Percentiles rank a stretch among this genome's conserved stretches.
Evolutionary conservation across 1,140 invertebrate genomes (phyloP).

Genomic region (Chymomyza costata): DNA sequence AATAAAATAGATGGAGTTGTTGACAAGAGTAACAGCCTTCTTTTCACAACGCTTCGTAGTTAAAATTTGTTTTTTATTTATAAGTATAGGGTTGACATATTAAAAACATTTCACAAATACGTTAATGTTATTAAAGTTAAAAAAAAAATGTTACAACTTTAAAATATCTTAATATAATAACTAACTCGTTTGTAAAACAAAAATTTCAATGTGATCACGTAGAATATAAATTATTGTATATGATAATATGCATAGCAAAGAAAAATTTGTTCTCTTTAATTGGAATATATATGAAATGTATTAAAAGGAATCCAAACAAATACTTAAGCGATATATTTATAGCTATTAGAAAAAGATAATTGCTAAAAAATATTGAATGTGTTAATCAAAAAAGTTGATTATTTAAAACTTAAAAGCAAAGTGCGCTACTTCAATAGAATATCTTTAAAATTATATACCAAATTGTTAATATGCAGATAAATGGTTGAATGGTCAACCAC

Average conservation of each 20-base stretch:
- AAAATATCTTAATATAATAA: constrained; percentile 44
- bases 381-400: too few species aligned
- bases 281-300: too few species aligned
- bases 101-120: constrained; percentile 34
- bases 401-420: too few species aligned
- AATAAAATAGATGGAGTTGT: not conserved
- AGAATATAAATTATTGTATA: constrained; percentile 56
- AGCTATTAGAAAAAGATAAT: too few species aligned
- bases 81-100: constrained; percentile 30
- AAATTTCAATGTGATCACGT: constrained; percentile 71
- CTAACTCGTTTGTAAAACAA: constrained; percentile 67
- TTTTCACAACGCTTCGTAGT: constrained; percentile 8
- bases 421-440: too few species aligned
- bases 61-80: constrained; percentile 19
- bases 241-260: constrained; percentile 56
- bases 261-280: too few species aligned
- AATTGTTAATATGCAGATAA: too few species aligned
- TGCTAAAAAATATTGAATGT: too few species aligned
- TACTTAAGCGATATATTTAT: too few species aligned
- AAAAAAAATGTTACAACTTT: constrained; percentile 51
- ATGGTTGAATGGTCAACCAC: too few species aligned
- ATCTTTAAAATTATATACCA: too few species aligned
- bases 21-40: not conserved
- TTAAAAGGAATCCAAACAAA: too few species aligned
- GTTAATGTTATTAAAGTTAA: constrained; percentile 60